Conservation (phyloP, 2,888 invertebrate genomes). For the Cryptosula pallasiana region DNA sequence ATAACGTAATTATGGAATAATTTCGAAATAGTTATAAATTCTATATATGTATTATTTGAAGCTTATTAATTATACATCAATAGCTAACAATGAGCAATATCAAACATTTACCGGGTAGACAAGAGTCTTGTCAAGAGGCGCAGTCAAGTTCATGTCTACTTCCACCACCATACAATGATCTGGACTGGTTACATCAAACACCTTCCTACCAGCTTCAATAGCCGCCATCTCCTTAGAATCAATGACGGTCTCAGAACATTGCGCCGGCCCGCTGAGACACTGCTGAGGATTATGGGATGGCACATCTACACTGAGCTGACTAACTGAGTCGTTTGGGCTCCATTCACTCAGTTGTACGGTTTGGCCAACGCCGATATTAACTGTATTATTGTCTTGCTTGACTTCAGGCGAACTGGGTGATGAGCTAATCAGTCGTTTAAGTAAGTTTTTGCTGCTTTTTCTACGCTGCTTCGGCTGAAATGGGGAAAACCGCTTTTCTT, state of each 20-base stretch:
- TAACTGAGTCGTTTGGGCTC: not conserved
- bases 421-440: not conserved
- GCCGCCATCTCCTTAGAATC: not conserved
- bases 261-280: not conserved
- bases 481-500: slow-evolving; percentile 5
- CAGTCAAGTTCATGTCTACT: not conserved
- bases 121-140: not conserved
- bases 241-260: not conserved
- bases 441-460: not conserved
- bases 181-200: slow-evolving; percentile 20
- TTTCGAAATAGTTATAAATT: too few relatives aligned
- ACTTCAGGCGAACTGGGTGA: not conserved
- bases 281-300: not conserved
- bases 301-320: slow-evolving; percentile 8
- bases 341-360: not conserved
- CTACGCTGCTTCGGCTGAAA: not conserved
- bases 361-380: not conserved
- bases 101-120: slow-evolving; percentile 8
- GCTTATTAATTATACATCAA: too few relatives aligned
- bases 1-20: too few relatives aligned
- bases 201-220: slow-evolving; percentile 4
- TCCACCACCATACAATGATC: slow-evolving; percentile 13
- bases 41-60: too few relatives aligned
- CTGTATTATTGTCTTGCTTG: not conserved
- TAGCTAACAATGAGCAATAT: too few relatives aligned